phyloP scores from a whole-genome alignment of 2,113 vertebrate species.

The Limnothrissa miodon region DNA sequence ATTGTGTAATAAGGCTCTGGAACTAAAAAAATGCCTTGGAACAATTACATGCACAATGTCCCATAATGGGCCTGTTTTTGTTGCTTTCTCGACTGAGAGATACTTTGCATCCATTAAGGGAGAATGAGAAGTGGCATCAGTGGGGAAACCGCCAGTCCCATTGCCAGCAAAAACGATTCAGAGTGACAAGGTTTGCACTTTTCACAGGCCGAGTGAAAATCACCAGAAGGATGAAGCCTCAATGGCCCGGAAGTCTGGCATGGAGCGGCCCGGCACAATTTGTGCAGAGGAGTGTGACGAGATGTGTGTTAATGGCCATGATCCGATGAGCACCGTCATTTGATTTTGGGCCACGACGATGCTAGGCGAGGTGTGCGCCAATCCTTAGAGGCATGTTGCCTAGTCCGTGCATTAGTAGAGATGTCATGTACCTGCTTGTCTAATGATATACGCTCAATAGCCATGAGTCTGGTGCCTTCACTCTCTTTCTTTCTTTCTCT shows the following conservation, averaged over 20 bases:
- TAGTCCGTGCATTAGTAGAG: not conserved
- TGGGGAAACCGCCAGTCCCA: not conserved
- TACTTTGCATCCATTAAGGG: not conserved
- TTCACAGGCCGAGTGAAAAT: conserved; percentile 1
- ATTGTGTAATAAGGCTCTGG: not conserved
- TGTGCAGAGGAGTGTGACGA: not conserved
- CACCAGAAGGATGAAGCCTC: not conserved
- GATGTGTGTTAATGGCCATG: not conserved
- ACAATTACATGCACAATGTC: not conserved
- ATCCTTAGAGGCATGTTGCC: not conserved
- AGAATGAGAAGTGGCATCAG: not conserved
- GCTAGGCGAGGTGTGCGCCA: not conserved
- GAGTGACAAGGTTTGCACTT: not conserved
- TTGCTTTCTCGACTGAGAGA: not conserved
- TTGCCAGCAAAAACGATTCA: not conserved
- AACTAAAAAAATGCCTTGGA: not conserved
- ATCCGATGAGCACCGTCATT: not conserved
- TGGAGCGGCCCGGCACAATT: not conserved
- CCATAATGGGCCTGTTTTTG: not conserved
- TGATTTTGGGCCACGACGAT: not conserved
- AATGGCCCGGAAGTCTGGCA: not conserved
- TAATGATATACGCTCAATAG: conserved; percentile 7
- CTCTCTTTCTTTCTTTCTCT: conserved; percentile 23
- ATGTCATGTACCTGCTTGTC: conserved; percentile 17
- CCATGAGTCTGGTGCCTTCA: not conserved